Base-by-base conservation (phyloP, 2,113 vertebrate genomes). In the Elachura formosa region DNA sequence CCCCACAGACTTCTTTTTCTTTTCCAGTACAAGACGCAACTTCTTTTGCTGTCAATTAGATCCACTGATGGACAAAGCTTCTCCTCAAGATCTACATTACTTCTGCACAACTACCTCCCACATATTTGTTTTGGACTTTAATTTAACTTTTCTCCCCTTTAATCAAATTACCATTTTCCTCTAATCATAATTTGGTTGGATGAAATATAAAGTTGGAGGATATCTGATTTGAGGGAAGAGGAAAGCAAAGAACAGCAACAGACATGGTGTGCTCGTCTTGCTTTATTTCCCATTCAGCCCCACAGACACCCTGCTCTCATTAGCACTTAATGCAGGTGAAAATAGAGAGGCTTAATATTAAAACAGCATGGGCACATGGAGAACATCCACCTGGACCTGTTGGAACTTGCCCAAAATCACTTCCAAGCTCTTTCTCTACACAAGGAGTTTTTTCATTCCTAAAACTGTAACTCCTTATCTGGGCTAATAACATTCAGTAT, bases 251-350 rank as follows among this genome's bases (percentile, higher is more conserved):
- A 24, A 80, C 2, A 6, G 46, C 1, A 5, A 45, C 33, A 66
- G 85, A 68, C 3, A 0, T 3, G 1, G 22, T 3, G 2, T 4
- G 5, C 20, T 82, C 28, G 0, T 67, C 74, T 71, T 61, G 31
- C 62, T 87, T 85, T 87, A 84, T 62, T 87, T 87, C 84, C 48
- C 49, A n/a, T 48, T 61, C 87, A 73, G 73, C 58, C 71, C 75
- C 33, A 62, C 80, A 52, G 75, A 76, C 71, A 74, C 67, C 28
- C 46, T 77, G 55, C 82, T 85, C 89, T 93, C 89, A 88, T 95
- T 94, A 95, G 76, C 95, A 96, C 89, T 85, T 78, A 64, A 77
- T 36, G 89, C 66, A 90, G 85, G 87, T 91, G 94, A 91, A 91
- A 95, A 96, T 92, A 88, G 83, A 67, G 55, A n/a, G 43, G 14